Percentiles rank a stretch among this genome's conserved stretches.
Conservation (phyloP, 2,113 vertebrate genomes). For the Heterotilapia buettikoferi region DNA sequence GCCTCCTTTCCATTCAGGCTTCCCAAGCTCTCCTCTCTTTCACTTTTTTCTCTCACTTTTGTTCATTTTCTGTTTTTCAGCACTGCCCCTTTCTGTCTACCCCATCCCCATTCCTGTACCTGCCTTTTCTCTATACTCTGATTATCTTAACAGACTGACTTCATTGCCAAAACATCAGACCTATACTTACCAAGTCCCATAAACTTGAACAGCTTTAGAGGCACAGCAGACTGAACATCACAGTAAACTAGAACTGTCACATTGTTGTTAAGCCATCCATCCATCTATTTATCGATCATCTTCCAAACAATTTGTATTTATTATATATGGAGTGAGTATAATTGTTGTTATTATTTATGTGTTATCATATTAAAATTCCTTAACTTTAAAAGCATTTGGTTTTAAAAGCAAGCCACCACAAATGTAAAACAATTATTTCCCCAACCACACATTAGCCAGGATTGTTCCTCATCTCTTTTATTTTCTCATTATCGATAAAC, state of each 20-base stretch:
- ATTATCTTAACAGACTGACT: slow-evolving; percentile 65
- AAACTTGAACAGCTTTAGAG: neutral
- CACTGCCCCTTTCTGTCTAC: neutral
- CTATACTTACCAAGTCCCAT: slow-evolving; percentile 7
- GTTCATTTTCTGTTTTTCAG: slow-evolving; percentile 15
- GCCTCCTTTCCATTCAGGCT: neutral
- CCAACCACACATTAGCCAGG: neutral
- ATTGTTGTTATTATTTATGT: neutral
- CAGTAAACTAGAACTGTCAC: neutral
- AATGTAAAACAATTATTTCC: neutral
- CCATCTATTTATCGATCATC: neutral
- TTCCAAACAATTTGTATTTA: neutral
- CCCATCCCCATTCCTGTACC: neutral
- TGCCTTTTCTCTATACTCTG: slow-evolving; percentile 11
- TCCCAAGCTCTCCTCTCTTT: slow-evolving; percentile 40
- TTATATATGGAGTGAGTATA: neutral
- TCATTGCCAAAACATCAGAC: slow-evolving; percentile 50
- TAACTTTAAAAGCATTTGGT: neutral
- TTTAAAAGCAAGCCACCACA: neutral
- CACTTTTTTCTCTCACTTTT: slow-evolving; percentile 21
- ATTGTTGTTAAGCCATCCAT: neutral
- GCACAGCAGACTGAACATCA: neutral
- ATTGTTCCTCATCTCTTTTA: neutral
- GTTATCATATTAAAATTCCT: neutral
- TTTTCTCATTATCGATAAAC: slow-evolving; percentile 15